Conservation (phyloP, 2,888 invertebrate species). For the Chelonus formosanus region DNA sequence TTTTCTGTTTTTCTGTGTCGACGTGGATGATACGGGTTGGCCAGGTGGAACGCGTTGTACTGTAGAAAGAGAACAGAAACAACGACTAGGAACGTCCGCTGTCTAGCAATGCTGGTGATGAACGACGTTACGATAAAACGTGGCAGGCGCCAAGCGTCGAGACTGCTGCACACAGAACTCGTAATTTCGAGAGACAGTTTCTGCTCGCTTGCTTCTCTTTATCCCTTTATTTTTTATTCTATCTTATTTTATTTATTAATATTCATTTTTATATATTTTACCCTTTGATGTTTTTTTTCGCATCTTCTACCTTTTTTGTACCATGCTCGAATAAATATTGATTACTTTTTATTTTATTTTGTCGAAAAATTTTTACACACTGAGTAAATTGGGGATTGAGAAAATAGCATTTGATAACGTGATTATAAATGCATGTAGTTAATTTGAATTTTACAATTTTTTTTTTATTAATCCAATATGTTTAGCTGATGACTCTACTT, state of each 20-base stretch:
- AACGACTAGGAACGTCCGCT: slow-evolving; percentile 35
- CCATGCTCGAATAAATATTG: too few relatives aligned
- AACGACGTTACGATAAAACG: slow-evolving; percentile 58
- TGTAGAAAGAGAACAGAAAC: neutral
- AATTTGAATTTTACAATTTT: too few relatives aligned
- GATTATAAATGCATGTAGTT: too few relatives aligned
- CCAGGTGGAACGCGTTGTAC: slow-evolving; percentile 3
- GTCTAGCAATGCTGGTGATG: slow-evolving; percentile 56
- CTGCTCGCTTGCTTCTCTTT: slow-evolving; percentile 1
- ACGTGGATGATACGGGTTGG: slow-evolving; percentile 3
- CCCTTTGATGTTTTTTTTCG: slow-evolving; percentile 5
- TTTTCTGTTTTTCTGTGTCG: slow-evolving; percentile 3
- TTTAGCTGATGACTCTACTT: too few relatives aligned
- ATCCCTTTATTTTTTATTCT: neutral
- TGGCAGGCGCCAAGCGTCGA: slow-evolving; percentile 42
- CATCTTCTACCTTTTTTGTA: neutral
- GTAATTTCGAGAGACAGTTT: slow-evolving; percentile 13
- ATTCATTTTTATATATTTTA: neutral
- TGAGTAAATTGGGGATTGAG: too few relatives aligned
- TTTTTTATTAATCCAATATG: too few relatives aligned
- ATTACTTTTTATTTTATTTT: neutral
- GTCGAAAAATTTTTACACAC: too few relatives aligned
- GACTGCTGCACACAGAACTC: slow-evolving; percentile 20
- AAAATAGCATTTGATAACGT: too few relatives aligned
- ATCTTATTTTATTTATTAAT: neutral